These are phyloP conservation scores for Percina caprodes DNA, from an alignment of 2,113 vertebrate species.

Conservation along the genomic window DNA sequence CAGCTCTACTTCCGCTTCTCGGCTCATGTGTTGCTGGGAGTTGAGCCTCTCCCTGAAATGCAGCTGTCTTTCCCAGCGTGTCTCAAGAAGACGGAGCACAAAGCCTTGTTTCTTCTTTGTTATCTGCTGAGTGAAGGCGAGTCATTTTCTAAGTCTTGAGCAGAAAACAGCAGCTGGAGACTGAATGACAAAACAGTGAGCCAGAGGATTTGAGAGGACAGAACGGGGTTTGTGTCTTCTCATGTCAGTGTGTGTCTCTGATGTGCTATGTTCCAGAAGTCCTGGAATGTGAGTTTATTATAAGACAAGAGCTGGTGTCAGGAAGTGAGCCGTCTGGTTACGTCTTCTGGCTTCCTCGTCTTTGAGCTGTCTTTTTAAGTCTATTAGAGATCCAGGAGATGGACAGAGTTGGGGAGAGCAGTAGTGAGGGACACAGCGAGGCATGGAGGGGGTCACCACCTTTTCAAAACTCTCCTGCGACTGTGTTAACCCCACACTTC, in stretches of 20 bases:
- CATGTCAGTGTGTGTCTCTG: slow-evolving; percentile 9
- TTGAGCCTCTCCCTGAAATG: neutral
- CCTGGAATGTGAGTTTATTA: slow-evolving; percentile 43
- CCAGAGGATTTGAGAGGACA: slow-evolving; percentile 32
- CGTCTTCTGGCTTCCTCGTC: neutral
- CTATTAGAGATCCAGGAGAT: slow-evolving; percentile 14
- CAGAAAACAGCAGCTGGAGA: slow-evolving; percentile 55
- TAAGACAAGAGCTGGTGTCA: slow-evolving; percentile 40
- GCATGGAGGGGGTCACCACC: neutral
- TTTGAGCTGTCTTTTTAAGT: slow-evolving; percentile 9
- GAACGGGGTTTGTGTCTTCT: slow-evolving; percentile 28
- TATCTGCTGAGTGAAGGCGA: slow-evolving; percentile 33
- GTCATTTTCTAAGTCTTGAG: slow-evolving; percentile 7
- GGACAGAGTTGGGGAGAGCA: slow-evolving; percentile 6
- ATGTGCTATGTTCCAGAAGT: slow-evolving; percentile 29
- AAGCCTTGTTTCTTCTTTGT: slow-evolving; percentile 42
- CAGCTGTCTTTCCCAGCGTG: slow-evolving; percentile 31
- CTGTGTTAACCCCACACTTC: slow-evolving; percentile 7
- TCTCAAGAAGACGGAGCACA: slow-evolving; percentile 3
- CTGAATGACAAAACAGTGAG: slow-evolving; percentile 18
- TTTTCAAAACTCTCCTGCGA: slow-evolving; percentile 30
- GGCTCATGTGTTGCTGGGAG: neutral
- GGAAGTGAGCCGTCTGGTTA: slow-evolving; percentile 36
- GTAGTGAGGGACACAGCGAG: neutral
- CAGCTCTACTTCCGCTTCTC: neutral